Evolutionary conservation across 2,888 invertebrate species (phyloP), one percentile per base, ranked within the genome.

Genomic region (Rhogogaster chlorosoma): DNA sequence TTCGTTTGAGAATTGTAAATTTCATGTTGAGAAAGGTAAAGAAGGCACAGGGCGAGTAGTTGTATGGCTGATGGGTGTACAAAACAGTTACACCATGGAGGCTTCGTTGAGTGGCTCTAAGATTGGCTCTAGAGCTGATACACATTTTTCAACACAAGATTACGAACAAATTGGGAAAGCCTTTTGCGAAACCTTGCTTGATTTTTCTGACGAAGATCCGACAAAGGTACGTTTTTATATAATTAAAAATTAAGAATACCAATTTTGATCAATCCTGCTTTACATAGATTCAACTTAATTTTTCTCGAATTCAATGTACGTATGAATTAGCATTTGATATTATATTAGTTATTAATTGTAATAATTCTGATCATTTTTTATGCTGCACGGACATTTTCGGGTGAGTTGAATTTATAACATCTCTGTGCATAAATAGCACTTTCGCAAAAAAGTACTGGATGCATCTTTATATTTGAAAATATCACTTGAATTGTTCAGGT

Each of bases 41-140:
- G 99, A 99, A 94, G 99, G 99, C 3, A 99, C 99, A 0, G 99
- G 99, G 7, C 95, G 99, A 85, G 97, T 99, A 10, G 98, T 99
- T 0, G 97, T 98, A 90, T 99, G 98, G 98, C 97, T 98, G 95
- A 96, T 99, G 95, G 99, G 99, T 36, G 97, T 99, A 73, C 96
- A 97, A 85, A 98, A 99, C 91, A 99, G 98, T 93, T 99, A 98
- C 92, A 99, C 99, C 5, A 96, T 99, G 95, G 99, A 99, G 94
- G 98, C 99, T 9, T 98, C 99, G 0, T 98, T 99, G 93, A 98
- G 98, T 82, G 99, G 99, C 12, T 97, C 98, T 2, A 96, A 96
- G 87, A 94, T 98, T 84, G 98, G 98, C 2, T 96, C 97, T 71
- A 95, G 97, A 92, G 95, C 95, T 89, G 97, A 97, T 6, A 97